phyloP scores from a whole-genome alignment of 2,113 vertebrate species.

The Ursus arctos region DNA sequence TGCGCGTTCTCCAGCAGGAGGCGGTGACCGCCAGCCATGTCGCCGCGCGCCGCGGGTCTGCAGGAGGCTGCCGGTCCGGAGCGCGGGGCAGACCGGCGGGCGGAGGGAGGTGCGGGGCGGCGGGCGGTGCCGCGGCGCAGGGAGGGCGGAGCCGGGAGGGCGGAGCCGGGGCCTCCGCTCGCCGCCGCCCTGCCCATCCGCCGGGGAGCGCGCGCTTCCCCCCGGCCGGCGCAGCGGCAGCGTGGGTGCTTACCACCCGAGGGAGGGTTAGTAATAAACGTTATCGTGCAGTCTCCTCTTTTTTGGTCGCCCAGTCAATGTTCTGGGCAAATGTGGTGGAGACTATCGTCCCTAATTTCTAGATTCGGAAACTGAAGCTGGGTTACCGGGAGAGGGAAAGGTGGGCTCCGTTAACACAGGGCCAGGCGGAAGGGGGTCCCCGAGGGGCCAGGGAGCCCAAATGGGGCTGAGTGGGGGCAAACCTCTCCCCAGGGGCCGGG shows the following conservation, averaged over 20 bases:
- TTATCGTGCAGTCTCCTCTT: not conserved
- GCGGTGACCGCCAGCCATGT: constrained; percentile 80
- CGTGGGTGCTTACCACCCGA: rapidly evolving
- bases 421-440: not conserved
- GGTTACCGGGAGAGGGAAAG: not conserved
- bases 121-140: rapidly evolving
- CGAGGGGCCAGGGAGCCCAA: rapidly evolving
- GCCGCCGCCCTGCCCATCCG: rapidly evolving
- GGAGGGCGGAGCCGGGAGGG: not conserved
- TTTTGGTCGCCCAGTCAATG: not conserved
- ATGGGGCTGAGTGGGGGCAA: too few species aligned
- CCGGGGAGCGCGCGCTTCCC: rapidly evolving
- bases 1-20: constrained; percentile 93
- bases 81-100: not conserved
- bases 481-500: not conserved
- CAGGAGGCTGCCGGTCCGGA: rapidly evolving
- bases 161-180: too few species aligned
- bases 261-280: not conserved
- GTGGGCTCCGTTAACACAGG: not conserved
- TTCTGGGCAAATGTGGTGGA: not conserved
- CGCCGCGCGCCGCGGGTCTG: not conserved
- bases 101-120: rapidly evolving
- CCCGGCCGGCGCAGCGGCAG: rapidly evolving
- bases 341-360: not conserved
- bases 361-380: not conserved